phyloP scores from a whole-genome alignment of 2,113 vertebrate species.

The Oxyura jamaicensis region DNA sequence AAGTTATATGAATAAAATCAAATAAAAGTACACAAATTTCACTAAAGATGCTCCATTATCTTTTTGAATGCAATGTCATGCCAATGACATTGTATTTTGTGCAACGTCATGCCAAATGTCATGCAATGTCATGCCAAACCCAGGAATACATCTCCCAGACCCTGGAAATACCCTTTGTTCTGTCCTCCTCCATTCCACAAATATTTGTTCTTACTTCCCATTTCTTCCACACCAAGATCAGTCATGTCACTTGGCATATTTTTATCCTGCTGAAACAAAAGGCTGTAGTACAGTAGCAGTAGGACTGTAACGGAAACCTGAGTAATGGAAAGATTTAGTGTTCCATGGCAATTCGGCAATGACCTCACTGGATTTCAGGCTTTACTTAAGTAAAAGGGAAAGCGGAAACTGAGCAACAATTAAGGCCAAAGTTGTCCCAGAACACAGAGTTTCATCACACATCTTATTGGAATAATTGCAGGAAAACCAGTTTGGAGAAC shows the following conservation, averaged over 20 bases:
- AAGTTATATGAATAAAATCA: neutral
- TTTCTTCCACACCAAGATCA: neutral
- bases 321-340: neutral
- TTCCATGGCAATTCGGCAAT: neutral
- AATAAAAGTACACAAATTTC: neutral
- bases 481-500: neutral
- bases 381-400: neutral
- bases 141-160: neutral
- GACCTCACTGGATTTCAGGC: neutral
- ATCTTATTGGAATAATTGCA: neutral
- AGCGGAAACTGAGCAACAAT: neutral
- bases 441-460: neutral
- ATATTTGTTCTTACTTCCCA: neutral
- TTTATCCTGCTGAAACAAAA: neutral
- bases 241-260: neutral
- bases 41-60: neutral
- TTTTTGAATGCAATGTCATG: neutral
- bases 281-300: neutral
- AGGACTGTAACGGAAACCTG: neutral
- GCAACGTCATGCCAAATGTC: too few species aligned
- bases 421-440: neutral
- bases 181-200: neutral
- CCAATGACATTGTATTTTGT: too few species aligned
- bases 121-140: neutral
- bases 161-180: neutral